Evolutionary conservation across 2,113 vertebrate species (phyloP), one percentile per base, ranked within the genome.

Genomic region (Rana temporaria): DNA sequence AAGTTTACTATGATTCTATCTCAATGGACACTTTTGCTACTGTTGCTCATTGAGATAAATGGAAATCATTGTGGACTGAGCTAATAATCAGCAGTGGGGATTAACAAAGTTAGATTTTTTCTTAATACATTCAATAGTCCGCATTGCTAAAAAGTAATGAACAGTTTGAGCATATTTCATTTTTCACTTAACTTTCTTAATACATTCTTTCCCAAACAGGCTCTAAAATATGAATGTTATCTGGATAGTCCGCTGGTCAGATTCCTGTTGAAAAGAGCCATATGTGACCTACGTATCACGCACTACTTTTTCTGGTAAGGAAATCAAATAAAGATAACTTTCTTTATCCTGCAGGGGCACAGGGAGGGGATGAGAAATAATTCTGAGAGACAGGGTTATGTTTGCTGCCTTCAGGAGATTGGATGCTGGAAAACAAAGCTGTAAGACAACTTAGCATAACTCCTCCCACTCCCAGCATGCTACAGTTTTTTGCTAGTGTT

Each of bases 181-280:
- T 42, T 60, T 20, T 70, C 17, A 19, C 67, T 18, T 26, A 0
- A 12, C 24, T 4, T 52, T 1, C 26, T 80, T 7, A 2, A 38
- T 38, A 38, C 26, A 38, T 48, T 32, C 14, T 8, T 70, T 4
- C 6, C 53, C 26, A 7, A 26, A 1, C 78, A 99, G 98, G 98
- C 98, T 2, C 88, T 99, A 75, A 99, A 99, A 91, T 98, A 98
- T 0, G 98, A 99, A 87, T 99, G 98, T 85, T 99, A 99, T 91
- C 93, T 99, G 90, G 98, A 99, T 91, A 99, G 97, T 42, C 96
- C 97, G 0, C 88, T 99, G 87, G 96, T 99, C 76, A 94, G 97
- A 3, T 99, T 99, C 90, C 96, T 99, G 56, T 92, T 99, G 59
- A 95, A 96, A 48, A 88, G 98, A 87, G 96, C 97, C 0, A 94